phyloP scores from a whole-genome alignment of 2,888 invertebrate species.

The Trachelus iudaicus region DNA sequence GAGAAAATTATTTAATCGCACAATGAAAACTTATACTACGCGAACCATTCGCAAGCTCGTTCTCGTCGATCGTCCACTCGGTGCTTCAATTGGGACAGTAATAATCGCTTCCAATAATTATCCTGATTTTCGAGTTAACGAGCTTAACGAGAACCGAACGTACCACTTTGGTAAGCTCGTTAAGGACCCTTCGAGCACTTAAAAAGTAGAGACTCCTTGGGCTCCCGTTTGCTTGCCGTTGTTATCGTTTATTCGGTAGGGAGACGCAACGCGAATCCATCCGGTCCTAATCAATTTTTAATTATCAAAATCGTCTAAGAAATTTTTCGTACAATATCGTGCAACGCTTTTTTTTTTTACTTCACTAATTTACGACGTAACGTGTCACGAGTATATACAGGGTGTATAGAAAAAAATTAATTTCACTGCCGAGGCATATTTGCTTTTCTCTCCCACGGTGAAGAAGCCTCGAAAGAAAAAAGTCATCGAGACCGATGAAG shows the following conservation, averaged over 20 bases:
- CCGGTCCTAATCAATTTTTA: not conserved
- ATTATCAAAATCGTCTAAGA: not conserved
- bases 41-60: not conserved
- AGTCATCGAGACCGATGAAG: not conserved
- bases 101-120: not conserved
- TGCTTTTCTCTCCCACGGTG: not conserved
- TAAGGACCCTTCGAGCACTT: not conserved
- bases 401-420: not conserved
- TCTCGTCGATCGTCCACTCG: not conserved
- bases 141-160: not conserved
- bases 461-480: not conserved
- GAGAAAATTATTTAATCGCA: not conserved
- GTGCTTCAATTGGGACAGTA: not conserved
- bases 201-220: not conserved
- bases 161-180: constrained; percentile 2
- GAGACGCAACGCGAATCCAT: too few relatives aligned
- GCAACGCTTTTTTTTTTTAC: too few relatives aligned
- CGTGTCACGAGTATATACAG: not conserved
- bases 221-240: not conserved
- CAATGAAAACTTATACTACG: not conserved
- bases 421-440: not conserved
- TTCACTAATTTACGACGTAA: not conserved
- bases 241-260: not conserved
- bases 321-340: not conserved
- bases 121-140: not conserved